These are phyloP conservation scores for Drosophila kambysellisi DNA, from an alignment of 2,888 invertebrate species.

Conservation along the genomic window DNA sequence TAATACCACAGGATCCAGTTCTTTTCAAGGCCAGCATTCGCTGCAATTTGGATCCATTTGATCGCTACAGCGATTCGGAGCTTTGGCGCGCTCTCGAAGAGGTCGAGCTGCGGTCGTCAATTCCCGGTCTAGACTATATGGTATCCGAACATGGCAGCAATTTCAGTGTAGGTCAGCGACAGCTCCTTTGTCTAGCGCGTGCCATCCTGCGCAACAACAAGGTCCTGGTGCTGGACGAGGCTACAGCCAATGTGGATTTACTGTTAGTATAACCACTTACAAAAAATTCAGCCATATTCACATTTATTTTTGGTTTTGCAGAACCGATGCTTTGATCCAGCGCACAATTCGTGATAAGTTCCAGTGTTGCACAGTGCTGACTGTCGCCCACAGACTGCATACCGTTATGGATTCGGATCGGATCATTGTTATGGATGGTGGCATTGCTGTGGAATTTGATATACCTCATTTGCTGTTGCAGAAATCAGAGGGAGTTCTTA, in stretches of 20 bases:
- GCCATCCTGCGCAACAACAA: conserved; percentile 88
- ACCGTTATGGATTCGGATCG: conserved; percentile 97
- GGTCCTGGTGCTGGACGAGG: conserved; percentile 89
- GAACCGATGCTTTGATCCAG: conserved; percentile 93
- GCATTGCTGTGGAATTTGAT: conserved; percentile 90
- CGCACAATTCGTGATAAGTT: conserved; percentile 92
- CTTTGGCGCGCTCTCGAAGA: conserved; percentile 82
- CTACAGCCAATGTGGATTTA: conserved; percentile 89
- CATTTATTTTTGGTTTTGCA: conserved; percentile 16
- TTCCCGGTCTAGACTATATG: conserved; percentile 86
- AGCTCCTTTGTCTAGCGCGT: conserved; percentile 88
- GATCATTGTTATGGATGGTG: conserved; percentile 94
- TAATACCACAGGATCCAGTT: conserved; percentile 87
- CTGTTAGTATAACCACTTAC: conserved; percentile 82
- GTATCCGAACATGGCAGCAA: conserved; percentile 87
- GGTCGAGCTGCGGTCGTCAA: conserved; percentile 86
- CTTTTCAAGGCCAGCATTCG: conserved; percentile 87
- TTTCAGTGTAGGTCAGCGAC: conserved; percentile 89
- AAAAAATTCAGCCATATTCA: too few relatives aligned
- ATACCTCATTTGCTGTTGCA: conserved; percentile 88
- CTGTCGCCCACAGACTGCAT: conserved; percentile 95
- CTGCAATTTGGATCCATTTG: conserved; percentile 88
- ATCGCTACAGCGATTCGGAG: conserved; percentile 78
- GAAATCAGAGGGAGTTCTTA: conserved; percentile 87
- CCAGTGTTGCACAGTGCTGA: conserved; percentile 92